A percentile compares a stretch with the other conserved stretches of the same genome.
These are phyloP conservation scores for Kryptolebias marmoratus DNA, from an alignment of 2,113 vertebrate genomes.

Conservation along the genomic window DNA sequence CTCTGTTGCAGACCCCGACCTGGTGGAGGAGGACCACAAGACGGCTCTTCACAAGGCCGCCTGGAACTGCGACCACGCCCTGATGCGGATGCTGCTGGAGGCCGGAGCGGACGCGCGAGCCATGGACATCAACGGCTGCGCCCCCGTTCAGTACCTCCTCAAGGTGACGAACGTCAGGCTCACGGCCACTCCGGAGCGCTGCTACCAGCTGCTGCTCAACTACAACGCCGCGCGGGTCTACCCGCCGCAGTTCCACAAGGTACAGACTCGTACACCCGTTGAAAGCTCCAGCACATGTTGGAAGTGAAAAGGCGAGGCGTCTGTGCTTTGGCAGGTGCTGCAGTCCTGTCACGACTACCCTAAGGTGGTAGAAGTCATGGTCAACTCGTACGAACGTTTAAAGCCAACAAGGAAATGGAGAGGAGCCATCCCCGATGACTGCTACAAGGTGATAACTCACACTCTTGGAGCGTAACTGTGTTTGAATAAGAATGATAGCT, in stretches of 20 bases:
- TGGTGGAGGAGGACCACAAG: conserved; percentile 89
- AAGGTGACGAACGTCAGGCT: conserved; percentile 89
- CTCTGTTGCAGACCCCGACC: conserved; percentile 79
- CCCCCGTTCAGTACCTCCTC: conserved; percentile 91
- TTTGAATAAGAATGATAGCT: no score
- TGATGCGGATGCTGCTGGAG: conserved; percentile 92
- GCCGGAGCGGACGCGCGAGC: conserved; percentile 86
- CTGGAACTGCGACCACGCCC: conserved; percentile 93
- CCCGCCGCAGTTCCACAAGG: conserved; percentile 97
- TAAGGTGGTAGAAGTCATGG: conserved; percentile 86
- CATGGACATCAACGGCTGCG: conserved; percentile 94
- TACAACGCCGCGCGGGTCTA: conserved; percentile 89
- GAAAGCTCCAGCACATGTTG: background rate
- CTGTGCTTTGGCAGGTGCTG: conserved; percentile 82
- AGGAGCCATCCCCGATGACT: conserved; percentile 85
- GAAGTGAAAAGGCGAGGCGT: no score
- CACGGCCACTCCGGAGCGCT: conserved; percentile 84
- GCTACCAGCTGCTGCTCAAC: conserved; percentile 93
- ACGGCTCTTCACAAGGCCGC: conserved; percentile 93
- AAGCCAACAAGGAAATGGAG: conserved; percentile 88
- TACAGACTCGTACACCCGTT: conserved; percentile 41
- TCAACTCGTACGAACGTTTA: conserved; percentile 89
- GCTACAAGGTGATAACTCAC: conserved; percentile 81
- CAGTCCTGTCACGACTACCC: conserved; percentile 87
- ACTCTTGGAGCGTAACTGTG: background rate